These are phyloP conservation scores for Sicus ferrugineus DNA, from an alignment of 2,888 invertebrate species.

Conservation along the genomic window DNA sequence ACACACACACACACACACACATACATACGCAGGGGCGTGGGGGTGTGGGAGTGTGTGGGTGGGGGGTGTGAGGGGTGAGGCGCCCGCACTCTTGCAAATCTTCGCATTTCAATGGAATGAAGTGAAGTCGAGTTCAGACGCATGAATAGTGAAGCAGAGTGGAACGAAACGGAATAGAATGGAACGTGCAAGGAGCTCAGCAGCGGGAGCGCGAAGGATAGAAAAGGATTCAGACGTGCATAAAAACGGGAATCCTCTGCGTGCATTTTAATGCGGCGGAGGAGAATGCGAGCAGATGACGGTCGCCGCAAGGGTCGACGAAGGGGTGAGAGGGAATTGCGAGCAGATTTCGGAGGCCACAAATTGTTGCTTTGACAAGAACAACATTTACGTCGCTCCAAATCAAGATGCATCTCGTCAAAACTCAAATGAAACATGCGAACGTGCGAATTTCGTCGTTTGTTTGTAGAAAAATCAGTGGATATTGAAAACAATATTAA, in stretches of 20 bases:
- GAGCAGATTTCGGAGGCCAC: too few relatives aligned
- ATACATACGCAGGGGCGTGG: neutral
- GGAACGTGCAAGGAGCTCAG: neutral
- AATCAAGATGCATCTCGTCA: too few relatives aligned
- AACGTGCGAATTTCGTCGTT: too few relatives aligned
- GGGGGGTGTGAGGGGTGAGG: too few relatives aligned
- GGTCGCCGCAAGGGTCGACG: neutral
- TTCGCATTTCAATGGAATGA: conserved; percentile 15
- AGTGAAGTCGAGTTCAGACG: neutral
- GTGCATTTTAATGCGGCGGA: neutral
- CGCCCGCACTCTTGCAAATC: neutral
- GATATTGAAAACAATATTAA: too few relatives aligned
- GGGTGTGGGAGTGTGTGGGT: too few relatives aligned
- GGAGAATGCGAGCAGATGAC: neutral
- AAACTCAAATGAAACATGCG: too few relatives aligned
- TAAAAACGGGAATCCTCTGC: conserved; percentile 16
- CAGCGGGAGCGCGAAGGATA: neutral
- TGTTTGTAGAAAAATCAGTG: too few relatives aligned
- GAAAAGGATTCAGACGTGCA: conserved; percentile 14
- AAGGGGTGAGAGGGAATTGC: too few relatives aligned
- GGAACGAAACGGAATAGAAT: conserved; percentile 12
- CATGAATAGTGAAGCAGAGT: conserved; percentile 4
- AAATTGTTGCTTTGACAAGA: too few relatives aligned
- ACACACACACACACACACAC: neutral
- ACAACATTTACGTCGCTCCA: too few relatives aligned